Evolutionary conservation across 2,888 invertebrate species (phyloP), one percentile per base, ranked within the genome.

Genomic region (Laothoe populi): DNA sequence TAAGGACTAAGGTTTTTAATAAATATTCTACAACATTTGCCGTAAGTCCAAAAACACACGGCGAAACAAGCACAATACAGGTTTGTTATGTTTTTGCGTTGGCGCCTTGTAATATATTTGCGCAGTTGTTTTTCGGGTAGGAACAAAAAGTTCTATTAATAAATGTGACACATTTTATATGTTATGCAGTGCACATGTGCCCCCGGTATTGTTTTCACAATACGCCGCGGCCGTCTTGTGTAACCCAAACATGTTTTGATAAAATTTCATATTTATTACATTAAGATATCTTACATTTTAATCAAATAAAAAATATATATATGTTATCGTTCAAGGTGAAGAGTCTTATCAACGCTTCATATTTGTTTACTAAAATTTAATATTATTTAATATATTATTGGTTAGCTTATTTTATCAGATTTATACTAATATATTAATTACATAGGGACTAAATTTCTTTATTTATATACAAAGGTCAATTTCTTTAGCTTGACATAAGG

Each of bases 121-220:
- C 71, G 67, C 78, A 83, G 77, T 72, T 83, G 80, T 68, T 45
- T 46, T 48, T 40, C 48, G 64, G 26, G 66, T 66, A 60, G 65
- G 70, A 76, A 83, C 77, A 35, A 13, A 81, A 77, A 75, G 67
- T 60, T 75, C 75, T 84, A 85, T 84, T 81, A 82, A 83, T 87
- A 87, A 77, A 76, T 77, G 74, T 85, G 84, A 86, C 78, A 84
- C 77, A 81, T 72, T 82, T 79, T 57, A 68, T 70, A 67, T 69
- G 49, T 19, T 53, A 61, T 61, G 60, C 19, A 10, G 42, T 42
- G 42, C 49, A 61, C 49, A 40, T 61, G 53, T 60, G 53, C 19
- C 19, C 35, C 19, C 53, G 31, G 53, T 19, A 35, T 53, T 53
- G 45, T 48, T 48, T 60, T 48, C 40, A 40, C 48, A 16, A 40